phyloP scores from a whole-genome alignment of 2,888 invertebrate genomes.

The Agrotis exclamationis region DNA sequence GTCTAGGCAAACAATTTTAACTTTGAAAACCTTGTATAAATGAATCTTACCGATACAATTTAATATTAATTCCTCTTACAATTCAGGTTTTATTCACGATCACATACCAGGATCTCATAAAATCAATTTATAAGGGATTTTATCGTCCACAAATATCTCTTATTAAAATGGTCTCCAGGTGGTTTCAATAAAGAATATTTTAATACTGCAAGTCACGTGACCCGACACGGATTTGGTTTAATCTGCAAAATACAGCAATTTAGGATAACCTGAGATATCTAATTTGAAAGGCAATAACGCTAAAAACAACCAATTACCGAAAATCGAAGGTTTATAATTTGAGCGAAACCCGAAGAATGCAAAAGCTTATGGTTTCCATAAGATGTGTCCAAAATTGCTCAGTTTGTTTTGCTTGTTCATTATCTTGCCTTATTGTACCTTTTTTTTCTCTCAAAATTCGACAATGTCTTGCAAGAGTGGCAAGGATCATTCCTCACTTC shows the following conservation, averaged over 20 bases:
- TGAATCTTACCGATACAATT: neutral
- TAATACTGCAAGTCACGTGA: conserved; percentile 9
- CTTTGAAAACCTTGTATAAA: no score
- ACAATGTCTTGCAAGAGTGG: neutral
- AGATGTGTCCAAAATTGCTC: neutral
- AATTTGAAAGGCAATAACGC: conserved; percentile 13
- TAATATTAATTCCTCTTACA: conserved; percentile 2
- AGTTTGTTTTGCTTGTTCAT: neutral
- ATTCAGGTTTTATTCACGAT: conserved; percentile 8
- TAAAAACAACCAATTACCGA: conserved; percentile 15
- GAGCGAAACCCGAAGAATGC: neutral
- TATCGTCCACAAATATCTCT: conserved; percentile 25
- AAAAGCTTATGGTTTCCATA: neutral
- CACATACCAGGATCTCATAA: no score
- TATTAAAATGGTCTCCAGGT: conserved; percentile 20
- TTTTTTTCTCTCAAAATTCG: neutral
- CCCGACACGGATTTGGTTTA: neutral
- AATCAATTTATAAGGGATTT: conserved; percentile 14
- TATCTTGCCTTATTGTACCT: neutral
- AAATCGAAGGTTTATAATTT: conserved; percentile 7
- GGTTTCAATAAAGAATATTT: conserved; percentile 20
- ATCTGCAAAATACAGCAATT: conserved; percentile 18
- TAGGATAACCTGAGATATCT: conserved; percentile 18
- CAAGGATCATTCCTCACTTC: no score
- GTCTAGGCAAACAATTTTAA: no score